Conservation (phyloP, 2,113 vertebrate species). For the Tenebrosternarchus preto region DNA sequence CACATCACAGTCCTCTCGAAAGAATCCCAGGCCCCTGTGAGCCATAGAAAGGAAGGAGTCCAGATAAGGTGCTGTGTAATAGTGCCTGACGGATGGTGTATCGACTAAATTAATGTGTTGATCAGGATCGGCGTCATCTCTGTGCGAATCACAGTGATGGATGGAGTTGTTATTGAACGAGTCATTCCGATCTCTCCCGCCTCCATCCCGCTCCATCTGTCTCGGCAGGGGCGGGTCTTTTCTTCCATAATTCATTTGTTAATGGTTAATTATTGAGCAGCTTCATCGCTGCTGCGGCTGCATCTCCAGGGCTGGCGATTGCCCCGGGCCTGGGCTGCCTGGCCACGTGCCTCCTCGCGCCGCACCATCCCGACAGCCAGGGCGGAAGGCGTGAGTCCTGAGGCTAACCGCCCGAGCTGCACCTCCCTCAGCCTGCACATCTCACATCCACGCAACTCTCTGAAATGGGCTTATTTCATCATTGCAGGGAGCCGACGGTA, state of each 20-base stretch:
- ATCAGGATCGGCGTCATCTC: constrained; percentile 20
- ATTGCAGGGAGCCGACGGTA: not conserved
- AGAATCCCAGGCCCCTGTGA: constrained; percentile 20
- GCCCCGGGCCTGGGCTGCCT: not conserved
- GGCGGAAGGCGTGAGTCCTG: not conserved
- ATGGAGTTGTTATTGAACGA: constrained; percentile 20
- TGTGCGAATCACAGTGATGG: constrained; percentile 4
- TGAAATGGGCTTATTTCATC: not conserved
- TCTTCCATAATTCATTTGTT: constrained; percentile 28
- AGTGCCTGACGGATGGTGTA: constrained; percentile 32
- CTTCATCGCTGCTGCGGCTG: constrained; percentile 11
- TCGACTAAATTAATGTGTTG: constrained; percentile 22
- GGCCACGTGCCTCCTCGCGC: not conserved
- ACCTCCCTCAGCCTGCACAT: not conserved
- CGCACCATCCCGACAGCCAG: not conserved
- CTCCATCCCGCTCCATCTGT: not conserved
- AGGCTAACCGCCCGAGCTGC: not conserved
- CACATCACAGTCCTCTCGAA: constrained; percentile 42
- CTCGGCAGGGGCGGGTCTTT: not conserved
- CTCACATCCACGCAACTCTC: not conserved
- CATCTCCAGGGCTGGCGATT: constrained; percentile 40
- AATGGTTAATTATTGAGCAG: constrained; percentile 38
- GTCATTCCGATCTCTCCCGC: not conserved
- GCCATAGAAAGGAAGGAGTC: constrained; percentile 42
- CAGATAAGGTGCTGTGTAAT: constrained; percentile 29